phyloP scores from a whole-genome alignment of 2,797 vertebrate genomes.

The Naso thynnoides region DNA sequence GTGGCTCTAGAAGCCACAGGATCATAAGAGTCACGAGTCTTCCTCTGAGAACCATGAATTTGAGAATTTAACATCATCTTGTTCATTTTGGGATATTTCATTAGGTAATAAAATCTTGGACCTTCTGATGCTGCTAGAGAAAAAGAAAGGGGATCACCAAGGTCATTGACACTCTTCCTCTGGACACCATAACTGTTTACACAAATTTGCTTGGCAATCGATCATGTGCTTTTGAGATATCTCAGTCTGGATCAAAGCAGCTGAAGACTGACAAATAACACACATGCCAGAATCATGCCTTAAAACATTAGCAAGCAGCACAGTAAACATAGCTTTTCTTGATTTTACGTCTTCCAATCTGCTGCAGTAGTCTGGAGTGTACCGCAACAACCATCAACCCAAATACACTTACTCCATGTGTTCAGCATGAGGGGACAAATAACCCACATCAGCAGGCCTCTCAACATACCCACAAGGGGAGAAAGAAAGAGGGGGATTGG shows the following conservation, averaged over 20 bases:
- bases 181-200: not conserved
- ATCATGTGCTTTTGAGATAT: not conserved
- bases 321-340: slow-evolving; percentile 6
- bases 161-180: not conserved
- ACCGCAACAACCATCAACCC: slow-evolving; percentile 63
- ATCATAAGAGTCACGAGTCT: not conserved
- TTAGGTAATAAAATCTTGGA: not conserved
- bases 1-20: not conserved
- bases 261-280: not conserved
- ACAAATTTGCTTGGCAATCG: not conserved
- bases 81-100: not conserved
- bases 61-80: not conserved
- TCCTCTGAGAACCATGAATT: not conserved
- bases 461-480: slow-evolving; percentile 78
- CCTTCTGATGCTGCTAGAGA: not conserved
- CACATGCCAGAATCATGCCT: not conserved
- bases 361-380: slow-evolving; percentile 44
- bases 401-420: slow-evolving; percentile 70
- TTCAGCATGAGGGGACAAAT: slow-evolving; percentile 80
- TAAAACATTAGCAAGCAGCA: slow-evolving; percentile 19
- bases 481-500: slow-evolving; percentile 75
- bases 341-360: slow-evolving; percentile 33
- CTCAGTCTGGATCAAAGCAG: not conserved
- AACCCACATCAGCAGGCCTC: slow-evolving; percentile 80
- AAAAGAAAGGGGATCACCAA: not conserved